Evolutionary conservation across 23 tunicate species (phyloP).

Genomic region (Phallusia fumigata): DNA sequence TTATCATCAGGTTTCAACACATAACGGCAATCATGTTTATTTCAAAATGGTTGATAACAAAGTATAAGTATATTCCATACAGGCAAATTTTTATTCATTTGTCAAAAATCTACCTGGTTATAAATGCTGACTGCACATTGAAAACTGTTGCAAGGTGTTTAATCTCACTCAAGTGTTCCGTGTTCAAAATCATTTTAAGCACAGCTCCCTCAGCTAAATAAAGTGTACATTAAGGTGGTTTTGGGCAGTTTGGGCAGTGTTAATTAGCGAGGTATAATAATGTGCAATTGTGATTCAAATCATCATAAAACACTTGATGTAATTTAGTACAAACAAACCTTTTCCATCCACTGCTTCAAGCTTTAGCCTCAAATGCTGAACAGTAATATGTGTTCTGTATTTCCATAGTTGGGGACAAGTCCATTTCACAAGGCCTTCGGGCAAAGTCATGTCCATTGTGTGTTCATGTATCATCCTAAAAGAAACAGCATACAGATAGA

Average conservation of each 20-base stretch:
- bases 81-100: no score
- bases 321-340: background rate
- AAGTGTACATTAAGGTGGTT: no score
- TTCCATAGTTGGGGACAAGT: conserved; percentile 34
- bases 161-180: conserved; percentile 6
- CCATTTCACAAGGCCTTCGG: conserved; percentile 33
- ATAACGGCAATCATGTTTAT: no score
- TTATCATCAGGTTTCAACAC: no score
- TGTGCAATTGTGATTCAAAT: no score
- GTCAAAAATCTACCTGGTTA: background rate
- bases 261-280: no score
- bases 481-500: no score
- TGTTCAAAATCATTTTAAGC: conserved; percentile 6
- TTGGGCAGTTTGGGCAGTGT: no score
- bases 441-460: background rate
- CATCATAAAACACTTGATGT: no score
- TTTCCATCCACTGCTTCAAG: conserved; percentile 23
- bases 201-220: conserved; percentile 2
- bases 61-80: no score
- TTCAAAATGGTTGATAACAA: no score
- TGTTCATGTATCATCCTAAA: conserved; percentile 28
- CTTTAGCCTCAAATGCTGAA: conserved; percentile 29
- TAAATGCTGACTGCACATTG: conserved; percentile 5
- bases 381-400: conserved; percentile 30
- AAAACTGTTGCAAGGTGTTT: conserved; percentile 12